These are phyloP conservation scores for Apocheima hispidaria DNA, from an alignment of 2,888 invertebrate genomes.

Conservation along the genomic window DNA sequence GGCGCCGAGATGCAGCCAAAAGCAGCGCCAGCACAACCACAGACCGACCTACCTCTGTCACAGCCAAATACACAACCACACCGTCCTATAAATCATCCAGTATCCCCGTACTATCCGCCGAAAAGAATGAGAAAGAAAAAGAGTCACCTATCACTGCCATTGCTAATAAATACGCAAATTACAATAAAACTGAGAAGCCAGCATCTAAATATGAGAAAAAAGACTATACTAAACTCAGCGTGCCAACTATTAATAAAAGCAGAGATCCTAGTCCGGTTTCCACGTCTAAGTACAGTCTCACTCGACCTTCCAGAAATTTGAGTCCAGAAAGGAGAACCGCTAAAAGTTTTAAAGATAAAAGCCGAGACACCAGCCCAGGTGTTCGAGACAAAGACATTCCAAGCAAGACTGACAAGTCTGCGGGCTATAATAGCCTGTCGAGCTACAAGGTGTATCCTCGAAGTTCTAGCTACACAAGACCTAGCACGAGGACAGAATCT, in stretches of 20 bases:
- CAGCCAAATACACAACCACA: conserved; percentile 76
- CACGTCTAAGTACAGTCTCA: conserved; percentile 75
- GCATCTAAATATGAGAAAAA: conserved; percentile 73
- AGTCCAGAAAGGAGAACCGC: conserved; percentile 80
- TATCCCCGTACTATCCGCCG: conserved; percentile 72
- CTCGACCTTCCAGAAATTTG: conserved; percentile 75
- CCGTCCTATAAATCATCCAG: conserved; percentile 81
- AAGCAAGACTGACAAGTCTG: conserved; percentile 84
- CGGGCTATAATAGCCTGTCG: conserved; percentile 80
- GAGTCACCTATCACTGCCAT: conserved; percentile 77
- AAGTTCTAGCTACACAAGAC: conserved; percentile 69
- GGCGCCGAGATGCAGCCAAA: conserved; percentile 68
- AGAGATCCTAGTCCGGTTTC: conserved; percentile 86
- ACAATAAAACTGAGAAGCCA: conserved; percentile 62
- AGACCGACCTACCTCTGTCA: conserved; percentile 72
- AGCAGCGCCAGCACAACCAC: conserved; percentile 55
- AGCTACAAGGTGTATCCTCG: conserved; percentile 85
- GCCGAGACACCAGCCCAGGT: conserved; percentile 85
- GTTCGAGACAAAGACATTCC: conserved; percentile 85
- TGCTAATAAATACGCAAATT: conserved; percentile 75
- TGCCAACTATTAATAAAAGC: conserved; percentile 72
- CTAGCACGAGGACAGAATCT: conserved; percentile 55
- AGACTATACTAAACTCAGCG: conserved; percentile 79
- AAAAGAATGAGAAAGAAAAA: conserved; percentile 62
- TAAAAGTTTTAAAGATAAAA: conserved; percentile 75